phyloP scores from a whole-genome alignment of 2,797 vertebrate species.

The Tapera naevia region DNA sequence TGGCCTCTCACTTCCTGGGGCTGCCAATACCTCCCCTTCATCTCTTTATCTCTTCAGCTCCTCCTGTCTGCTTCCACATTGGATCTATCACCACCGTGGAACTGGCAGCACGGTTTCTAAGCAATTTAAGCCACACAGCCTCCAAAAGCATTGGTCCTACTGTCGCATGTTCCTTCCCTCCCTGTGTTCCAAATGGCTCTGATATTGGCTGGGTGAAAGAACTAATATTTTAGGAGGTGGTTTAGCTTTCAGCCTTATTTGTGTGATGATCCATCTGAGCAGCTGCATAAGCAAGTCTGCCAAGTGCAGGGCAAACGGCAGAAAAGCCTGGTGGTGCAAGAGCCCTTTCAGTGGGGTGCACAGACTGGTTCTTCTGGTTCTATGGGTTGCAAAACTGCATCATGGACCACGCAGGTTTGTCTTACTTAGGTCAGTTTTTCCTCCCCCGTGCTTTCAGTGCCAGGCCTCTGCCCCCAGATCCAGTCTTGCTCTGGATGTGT shows the following conservation, averaged over 20 bases:
- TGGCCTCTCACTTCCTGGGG: background rate
- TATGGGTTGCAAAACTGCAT: background rate
- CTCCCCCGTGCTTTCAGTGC: background rate
- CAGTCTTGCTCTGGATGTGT: background rate
- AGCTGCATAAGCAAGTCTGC: background rate
- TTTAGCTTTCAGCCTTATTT: background rate
- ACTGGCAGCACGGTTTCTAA: background rate
- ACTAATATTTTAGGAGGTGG: background rate
- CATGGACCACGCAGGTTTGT: too few species aligned
- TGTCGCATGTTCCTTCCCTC: background rate
- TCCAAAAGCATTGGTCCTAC: background rate
- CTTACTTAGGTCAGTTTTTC: background rate
- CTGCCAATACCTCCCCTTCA: background rate
- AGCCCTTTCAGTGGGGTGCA: background rate
- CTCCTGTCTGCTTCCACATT: background rate
- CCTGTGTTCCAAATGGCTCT: background rate
- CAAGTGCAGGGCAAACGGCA: background rate
- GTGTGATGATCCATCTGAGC: background rate
- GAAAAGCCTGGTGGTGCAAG: background rate
- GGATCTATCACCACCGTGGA: background rate
- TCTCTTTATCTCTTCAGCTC: background rate
- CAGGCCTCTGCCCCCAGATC: background rate
- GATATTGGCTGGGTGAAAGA: background rate
- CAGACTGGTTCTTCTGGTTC: background rate
- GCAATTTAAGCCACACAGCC: background rate